A percentile compares a stretch with the other conserved stretches of the same genome.
Evolutionary conservation across 2,113 vertebrate genomes (phyloP).

Genomic region (Puma concolor): DNA sequence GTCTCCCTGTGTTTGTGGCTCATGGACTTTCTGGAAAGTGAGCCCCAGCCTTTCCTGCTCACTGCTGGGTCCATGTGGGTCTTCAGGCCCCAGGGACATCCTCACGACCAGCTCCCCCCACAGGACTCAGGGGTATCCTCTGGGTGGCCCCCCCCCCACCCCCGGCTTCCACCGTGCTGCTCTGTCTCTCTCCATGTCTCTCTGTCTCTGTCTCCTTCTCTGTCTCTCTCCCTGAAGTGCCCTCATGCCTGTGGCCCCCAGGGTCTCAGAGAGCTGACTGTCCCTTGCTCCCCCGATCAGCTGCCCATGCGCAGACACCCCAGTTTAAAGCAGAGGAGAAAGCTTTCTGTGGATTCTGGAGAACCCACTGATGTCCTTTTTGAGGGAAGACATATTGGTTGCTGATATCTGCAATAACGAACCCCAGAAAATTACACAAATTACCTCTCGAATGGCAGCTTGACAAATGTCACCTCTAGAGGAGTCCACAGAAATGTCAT

Average conservation of each 20-base stretch:
- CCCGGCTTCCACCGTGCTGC: fast-evolving
- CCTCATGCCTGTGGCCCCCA: fast-evolving
- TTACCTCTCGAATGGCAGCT: background rate
- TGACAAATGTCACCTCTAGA: background rate
- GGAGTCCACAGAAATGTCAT: background rate
- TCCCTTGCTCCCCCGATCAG: background rate
- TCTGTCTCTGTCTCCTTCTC: background rate
- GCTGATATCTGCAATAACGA: conserved; percentile 46
- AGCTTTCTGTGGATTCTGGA: background rate
- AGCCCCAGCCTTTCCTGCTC: background rate
- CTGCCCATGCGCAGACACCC: too few species aligned
- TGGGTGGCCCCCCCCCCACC: too few species aligned
- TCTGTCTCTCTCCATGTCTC: too few species aligned
- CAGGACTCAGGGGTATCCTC: background rate
- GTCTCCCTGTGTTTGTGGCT: background rate
- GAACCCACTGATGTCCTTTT: background rate
- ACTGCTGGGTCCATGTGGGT: too few species aligned
- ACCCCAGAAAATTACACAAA: background rate
- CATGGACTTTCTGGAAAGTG: background rate
- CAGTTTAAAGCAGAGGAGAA: background rate
- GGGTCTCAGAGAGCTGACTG: background rate
- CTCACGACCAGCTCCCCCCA: background rate
- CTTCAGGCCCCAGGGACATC: background rate
- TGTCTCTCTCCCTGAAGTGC: background rate
- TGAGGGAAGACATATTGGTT: background rate